A percentile compares a stretch with the other conserved stretches of the same genome.
Conservation (phyloP, 37 sponge, comb jelly and placozoan species). For the Spongia lamella region DNA sequence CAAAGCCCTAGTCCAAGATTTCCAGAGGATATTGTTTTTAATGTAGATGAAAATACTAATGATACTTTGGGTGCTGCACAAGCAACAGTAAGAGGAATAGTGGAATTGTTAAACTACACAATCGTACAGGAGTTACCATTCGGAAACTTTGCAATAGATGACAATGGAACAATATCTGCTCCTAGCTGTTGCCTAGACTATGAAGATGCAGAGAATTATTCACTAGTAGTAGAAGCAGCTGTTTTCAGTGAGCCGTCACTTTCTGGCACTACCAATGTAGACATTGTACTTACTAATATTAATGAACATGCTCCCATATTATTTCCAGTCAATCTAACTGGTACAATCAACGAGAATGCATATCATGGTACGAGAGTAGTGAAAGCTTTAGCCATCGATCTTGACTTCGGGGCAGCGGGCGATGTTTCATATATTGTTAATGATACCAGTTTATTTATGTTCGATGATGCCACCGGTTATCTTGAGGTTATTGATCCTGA, state of each 20-base stretch:
- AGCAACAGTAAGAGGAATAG: conserved; percentile 32
- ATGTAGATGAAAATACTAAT: conserved; percentile 36
- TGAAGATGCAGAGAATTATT: conserved; percentile 46
- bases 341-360: conserved; percentile 23
- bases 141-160: conserved; percentile 44
- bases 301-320: conserved; percentile 81
- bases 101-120: conserved; percentile 49
- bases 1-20: conserved; percentile 49
- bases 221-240: conserved; percentile 31
- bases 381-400: conserved; percentile 55
- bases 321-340: conserved; percentile 44
- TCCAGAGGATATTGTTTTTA: conserved; percentile 2
- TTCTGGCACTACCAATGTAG: conserved; percentile 16
- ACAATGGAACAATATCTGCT: conserved; percentile 29
- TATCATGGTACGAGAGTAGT: conserved; percentile 18
- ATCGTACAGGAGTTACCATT: conserved; percentile 48
- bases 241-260: conserved; percentile 33
- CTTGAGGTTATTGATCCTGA: conserved; percentile 2
- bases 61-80: background rate
- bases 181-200: conserved; percentile 57
- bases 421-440: conserved; percentile 39
- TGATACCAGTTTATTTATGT: conserved; percentile 52
- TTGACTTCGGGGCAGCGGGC: conserved; percentile 64
- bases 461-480: conserved; percentile 39
- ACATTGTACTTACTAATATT: conserved; percentile 2